Percentiles rank a stretch among this genome's conserved stretches.
These are phyloP conservation scores for Platerodrilus igneus DNA, from an alignment of 2,888 invertebrate genomes.

Conservation along the genomic window DNA sequence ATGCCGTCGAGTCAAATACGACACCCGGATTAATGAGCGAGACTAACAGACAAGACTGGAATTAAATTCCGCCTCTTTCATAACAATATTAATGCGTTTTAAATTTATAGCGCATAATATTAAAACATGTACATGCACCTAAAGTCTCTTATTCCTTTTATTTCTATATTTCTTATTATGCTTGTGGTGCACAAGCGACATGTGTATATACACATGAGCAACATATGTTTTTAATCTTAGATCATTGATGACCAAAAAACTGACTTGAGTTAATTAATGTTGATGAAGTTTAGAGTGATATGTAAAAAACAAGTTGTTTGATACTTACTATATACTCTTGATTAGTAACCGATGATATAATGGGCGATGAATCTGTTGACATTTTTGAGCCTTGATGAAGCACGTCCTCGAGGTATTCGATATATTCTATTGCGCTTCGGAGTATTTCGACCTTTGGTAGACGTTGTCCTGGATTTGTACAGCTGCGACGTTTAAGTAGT, in stretches of 20 bases:
- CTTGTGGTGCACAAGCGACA: slow-evolving; percentile 8
- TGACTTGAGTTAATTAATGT: no score
- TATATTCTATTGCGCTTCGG: slow-evolving; percentile 96
- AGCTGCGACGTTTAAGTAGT: slow-evolving; percentile 84
- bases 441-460: slow-evolving; percentile 97
- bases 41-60: slow-evolving; percentile 28
- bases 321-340: slow-evolving; percentile 31
- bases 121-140: neutral
- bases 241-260: no score
- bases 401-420: slow-evolving; percentile 84
- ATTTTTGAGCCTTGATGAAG: slow-evolving; percentile 61
- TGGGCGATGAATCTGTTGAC: slow-evolving; percentile 28
- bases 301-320: neutral
- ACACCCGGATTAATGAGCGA: slow-evolving; percentile 29
- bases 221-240: slow-evolving; percentile 19
- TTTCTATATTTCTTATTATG: slow-evolving; percentile 9
- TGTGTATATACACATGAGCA: slow-evolving; percentile 16
- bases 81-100: slow-evolving; percentile 27
- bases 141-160: neutral
- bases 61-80: slow-evolving; percentile 31
- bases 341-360: slow-evolving; percentile 18
- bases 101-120: slow-evolving; percentile 22
- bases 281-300: no score
- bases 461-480: slow-evolving; percentile 92
- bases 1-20: slow-evolving; percentile 16